These are phyloP conservation scores for Columbina picui DNA, from an alignment of 2,113 vertebrate genomes.

Conservation along the genomic window DNA sequence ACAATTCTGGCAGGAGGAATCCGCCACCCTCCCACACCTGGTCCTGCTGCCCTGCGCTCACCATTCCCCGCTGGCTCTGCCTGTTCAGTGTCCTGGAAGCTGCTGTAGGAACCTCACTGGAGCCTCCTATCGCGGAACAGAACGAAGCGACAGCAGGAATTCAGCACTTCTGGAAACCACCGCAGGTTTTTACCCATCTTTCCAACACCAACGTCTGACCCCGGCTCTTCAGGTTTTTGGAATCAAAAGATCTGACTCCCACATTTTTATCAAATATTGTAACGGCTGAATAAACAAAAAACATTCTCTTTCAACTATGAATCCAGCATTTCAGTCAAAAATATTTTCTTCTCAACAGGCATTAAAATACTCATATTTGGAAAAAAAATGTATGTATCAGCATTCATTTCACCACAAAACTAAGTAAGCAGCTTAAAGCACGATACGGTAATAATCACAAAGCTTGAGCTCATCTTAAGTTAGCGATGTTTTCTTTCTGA, in stretches of 20 bases:
- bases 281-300: not conserved
- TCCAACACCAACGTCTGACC: not conserved
- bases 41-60: not conserved
- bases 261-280: not conserved
- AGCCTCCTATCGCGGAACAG: not conserved
- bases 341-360: constrained; percentile 9
- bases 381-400: not conserved
- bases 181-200: not conserved
- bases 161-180: not conserved
- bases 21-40: rapidly evolving
- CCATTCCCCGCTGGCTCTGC: not conserved
- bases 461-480: not conserved
- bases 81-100: not conserved
- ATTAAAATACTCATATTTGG: not conserved
- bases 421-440: not conserved
- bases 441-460: not conserved
- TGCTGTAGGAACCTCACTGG: not conserved
- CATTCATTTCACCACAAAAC: not conserved
- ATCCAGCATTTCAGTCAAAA: not conserved
- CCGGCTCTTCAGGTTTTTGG: not conserved
- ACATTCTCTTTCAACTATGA: not conserved
- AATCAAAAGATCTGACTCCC: not conserved
- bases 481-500: not conserved
- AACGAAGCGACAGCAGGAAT: not conserved
- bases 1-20: not conserved